Conservation (phyloP, 2,797 vertebrate genomes). For the Chelmon rostratus region DNA sequence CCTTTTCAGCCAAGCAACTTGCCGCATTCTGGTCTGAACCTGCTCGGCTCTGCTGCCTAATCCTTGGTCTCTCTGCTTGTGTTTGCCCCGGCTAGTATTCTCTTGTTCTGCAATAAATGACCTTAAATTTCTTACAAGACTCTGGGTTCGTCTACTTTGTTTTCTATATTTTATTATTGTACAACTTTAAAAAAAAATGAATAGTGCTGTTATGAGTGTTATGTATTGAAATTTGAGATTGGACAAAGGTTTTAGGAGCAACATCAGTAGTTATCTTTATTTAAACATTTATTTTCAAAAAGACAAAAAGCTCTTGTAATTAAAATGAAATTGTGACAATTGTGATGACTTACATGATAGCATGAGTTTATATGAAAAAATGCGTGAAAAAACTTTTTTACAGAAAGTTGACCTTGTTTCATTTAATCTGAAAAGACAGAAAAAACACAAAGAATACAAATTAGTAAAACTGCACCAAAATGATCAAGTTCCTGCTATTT, state of each 20-base stretch:
- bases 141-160: no score
- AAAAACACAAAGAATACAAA: background rate
- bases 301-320: conserved; percentile 12
- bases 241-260: background rate
- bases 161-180: no score
- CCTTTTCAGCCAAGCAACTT: no score
- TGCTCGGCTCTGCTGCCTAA: no score
- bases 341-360: conserved; percentile 45
- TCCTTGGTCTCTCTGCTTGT: no score
- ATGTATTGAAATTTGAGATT: background rate
- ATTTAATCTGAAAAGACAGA: conserved; percentile 69
- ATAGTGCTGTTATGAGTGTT: background rate
- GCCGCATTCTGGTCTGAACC: no score
- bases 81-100: no score
- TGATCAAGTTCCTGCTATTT: conserved; percentile 31
- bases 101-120: no score
- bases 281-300: conserved; percentile 58
- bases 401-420: conserved; percentile 47
- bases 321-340: conserved; percentile 22
- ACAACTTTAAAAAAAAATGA: no score
- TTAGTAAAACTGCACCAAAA: conserved; percentile 9
- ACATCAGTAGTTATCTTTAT: conserved; percentile 10
- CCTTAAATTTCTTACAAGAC: no score
- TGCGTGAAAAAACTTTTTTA: background rate
- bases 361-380: conserved; percentile 11